A percentile compares a stretch with the other conserved stretches of the same genome.
Conservation (phyloP, 2,888 invertebrate species). For the Deilephila porcellus region DNA sequence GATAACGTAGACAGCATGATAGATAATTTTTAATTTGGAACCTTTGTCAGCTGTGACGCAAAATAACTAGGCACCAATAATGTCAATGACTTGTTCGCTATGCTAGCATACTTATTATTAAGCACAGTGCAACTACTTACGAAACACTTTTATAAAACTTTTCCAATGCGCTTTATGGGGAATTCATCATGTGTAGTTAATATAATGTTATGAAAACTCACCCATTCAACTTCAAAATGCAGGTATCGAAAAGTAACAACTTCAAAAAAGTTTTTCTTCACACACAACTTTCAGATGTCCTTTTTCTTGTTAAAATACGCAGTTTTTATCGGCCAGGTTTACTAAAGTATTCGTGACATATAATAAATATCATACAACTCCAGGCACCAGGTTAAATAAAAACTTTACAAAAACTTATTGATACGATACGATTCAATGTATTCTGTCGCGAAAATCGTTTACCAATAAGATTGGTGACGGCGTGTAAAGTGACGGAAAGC, state of each 20-base stretch:
- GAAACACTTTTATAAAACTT: neutral
- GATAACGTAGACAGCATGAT: neutral
- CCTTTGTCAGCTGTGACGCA: neutral
- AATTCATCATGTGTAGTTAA: neutral
- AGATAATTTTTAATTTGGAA: neutral
- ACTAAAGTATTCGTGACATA: too few relatives aligned
- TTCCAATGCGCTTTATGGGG: neutral
- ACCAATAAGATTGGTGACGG: neutral
- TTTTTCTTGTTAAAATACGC: neutral
- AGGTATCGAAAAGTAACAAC: neutral
- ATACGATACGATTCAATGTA: neutral
- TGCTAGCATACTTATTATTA: neutral
- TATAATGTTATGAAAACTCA: neutral
- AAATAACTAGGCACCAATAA: neutral
- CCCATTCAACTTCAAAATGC: neutral
- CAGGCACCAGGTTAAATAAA: neutral
- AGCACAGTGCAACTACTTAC: neutral
- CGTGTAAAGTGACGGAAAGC: neutral
- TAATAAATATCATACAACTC: neutral
- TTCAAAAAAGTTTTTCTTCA: neutral
- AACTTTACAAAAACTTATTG: constrained; percentile 12
- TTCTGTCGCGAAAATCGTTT: constrained; percentile 10
- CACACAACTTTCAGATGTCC: neutral
- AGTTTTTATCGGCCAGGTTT: neutral
- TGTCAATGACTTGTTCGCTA: constrained; percentile 9